Evolutionary conservation across 92 coral and sea anemone genomes (phyloP), one percentile per base, ranked within the genome.

Genomic region (Nematostella vectensis): DNA sequence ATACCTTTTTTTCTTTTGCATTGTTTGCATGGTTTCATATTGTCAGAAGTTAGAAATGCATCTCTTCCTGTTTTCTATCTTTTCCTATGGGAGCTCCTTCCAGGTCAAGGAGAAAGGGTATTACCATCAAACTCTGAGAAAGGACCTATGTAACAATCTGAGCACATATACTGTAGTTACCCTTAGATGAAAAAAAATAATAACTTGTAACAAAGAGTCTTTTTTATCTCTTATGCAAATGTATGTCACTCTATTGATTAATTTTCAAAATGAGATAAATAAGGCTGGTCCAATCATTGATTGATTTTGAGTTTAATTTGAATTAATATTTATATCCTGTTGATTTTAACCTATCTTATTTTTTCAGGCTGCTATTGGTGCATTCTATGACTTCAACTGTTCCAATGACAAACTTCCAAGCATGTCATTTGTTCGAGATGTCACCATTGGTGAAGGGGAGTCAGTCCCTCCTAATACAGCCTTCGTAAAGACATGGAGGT

Each of bases 371-470:
- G 98, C 98, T 11, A 65, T 91, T n/a, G 88, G 98, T 49, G 98
- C 98, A 31, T 91, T 84, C 63, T 91, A 91, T 86, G 98, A 91
- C 65, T 91, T 81, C 31, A 86, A 77, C 55, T 6, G 40, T 33
- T 6, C 8, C 15, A 84, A 75, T 27, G 98, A 91, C 29, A 81
- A 82, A 43, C 67, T 86, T 38, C 98, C 98, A 1, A 63, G 81
- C 21, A 91, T 91, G 98, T 65, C 86, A 25, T 87, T 91, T 63
- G 74, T 89, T 26, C 55, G 61, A 0, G 98, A 91, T 58, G 77
- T 91, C 24, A 91, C 98, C 3, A 87, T 91, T 29, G 98, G 98
- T 20, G 97, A 89, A 68, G 98, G 98, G 17, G 96, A 91, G 36
- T 83, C 98, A 0, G 98, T 91, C 0, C 98, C 89, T 29, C 98